These are phyloP conservation scores for Lottia gigantea DNA, from an alignment of 2,888 invertebrate species.

Conservation along the genomic window DNA sequence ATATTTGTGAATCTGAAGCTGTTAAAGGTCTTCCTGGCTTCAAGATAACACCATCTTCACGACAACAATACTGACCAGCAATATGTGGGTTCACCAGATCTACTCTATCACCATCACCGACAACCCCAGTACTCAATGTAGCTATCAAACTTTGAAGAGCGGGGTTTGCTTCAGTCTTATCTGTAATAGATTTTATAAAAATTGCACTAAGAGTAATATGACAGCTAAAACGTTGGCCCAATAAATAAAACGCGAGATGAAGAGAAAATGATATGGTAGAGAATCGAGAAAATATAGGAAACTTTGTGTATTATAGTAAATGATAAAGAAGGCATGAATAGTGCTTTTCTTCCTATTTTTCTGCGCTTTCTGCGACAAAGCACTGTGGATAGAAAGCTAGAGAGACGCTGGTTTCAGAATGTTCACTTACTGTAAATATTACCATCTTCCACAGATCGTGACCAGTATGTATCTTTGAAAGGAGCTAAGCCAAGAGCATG, in stretches of 20 bases:
- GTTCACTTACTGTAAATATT: not conserved
- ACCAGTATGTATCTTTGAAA: slow-evolving; percentile 1
- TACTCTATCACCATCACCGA: not conserved
- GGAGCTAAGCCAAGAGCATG: not conserved
- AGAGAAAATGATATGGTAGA: no score
- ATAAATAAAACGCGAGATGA: no score
- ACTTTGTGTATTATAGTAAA: no score
- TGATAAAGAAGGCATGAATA: no score
- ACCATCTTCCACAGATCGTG: not conserved
- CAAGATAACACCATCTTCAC: slow-evolving; percentile 1
- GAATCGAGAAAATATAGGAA: no score
- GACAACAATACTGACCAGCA: not conserved
- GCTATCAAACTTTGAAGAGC: not conserved
- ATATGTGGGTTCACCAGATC: not conserved
- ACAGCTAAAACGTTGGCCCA: no score
- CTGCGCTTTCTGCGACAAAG: no score
- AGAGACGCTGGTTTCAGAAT: no score
- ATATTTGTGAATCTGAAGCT: not conserved
- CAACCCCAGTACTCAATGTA: not conserved
- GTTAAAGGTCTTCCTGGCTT: not conserved
- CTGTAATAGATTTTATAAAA: not conserved
- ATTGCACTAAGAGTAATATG: no score
- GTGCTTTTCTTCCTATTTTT: no score
- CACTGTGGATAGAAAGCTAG: no score
- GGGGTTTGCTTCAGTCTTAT: not conserved